These are phyloP conservation scores for Aldrovandia affinis DNA, from an alignment of 2,797 vertebrate species.

Conservation along the genomic window DNA sequence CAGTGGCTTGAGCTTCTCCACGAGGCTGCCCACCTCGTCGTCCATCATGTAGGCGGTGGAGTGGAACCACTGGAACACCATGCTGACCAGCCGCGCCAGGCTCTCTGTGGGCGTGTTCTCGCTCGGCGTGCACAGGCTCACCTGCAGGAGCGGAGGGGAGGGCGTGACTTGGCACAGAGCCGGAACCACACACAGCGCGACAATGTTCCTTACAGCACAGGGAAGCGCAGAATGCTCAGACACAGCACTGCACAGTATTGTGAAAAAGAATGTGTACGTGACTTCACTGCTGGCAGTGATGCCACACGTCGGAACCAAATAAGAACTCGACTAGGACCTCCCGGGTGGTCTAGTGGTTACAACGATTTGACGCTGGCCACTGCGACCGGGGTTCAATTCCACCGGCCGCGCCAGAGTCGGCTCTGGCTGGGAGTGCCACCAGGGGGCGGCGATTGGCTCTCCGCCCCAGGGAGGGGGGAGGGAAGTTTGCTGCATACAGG, in stretches of 20 bases:
- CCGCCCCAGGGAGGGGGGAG: no score
- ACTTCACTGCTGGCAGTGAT: not conserved
- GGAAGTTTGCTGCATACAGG: not conserved
- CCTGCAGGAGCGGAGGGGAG: slow-evolving; percentile 65
- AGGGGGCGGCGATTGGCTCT: no score
- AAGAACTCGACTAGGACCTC: not conserved
- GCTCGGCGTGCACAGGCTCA: slow-evolving; percentile 96
- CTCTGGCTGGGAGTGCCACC: no score
- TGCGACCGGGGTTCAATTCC: no score
- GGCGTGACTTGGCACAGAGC: not conserved
- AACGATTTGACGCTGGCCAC: no score
- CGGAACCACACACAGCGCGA: not conserved
- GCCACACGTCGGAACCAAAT: not conserved
- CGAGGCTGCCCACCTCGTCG: slow-evolving; percentile 96
- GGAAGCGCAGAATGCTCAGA: not conserved
- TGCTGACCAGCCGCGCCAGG: slow-evolving; percentile 93
- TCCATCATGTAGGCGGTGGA: slow-evolving; percentile 99
- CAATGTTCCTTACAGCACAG: not conserved
- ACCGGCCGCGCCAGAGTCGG: no score
- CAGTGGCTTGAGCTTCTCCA: slow-evolving; percentile 97
- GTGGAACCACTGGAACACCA: slow-evolving; percentile 99
- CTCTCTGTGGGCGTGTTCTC: slow-evolving; percentile 98
- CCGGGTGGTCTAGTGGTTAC: no score
- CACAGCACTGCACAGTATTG: not conserved
- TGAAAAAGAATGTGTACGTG: not conserved